Conservation (phyloP, 2,797 vertebrate species). For the Crocodylus rhombifer region DNA sequence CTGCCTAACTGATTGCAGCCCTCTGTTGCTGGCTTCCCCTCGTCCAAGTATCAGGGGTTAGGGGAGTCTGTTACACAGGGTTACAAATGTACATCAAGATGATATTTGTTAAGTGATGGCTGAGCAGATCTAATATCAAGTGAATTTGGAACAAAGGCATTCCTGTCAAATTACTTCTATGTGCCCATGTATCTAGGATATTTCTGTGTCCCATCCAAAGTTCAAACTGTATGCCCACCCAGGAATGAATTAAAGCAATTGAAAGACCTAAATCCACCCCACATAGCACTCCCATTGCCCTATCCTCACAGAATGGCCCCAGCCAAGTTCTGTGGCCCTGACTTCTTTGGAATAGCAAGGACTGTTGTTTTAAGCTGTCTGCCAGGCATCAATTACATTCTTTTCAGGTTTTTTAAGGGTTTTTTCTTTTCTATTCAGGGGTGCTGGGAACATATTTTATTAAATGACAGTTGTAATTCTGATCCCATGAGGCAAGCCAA, state of each 20-base stretch:
- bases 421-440: background rate
- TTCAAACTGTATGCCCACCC: fast-evolving
- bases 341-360: background rate
- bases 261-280: background rate
- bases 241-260: background rate
- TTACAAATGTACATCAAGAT: background rate
- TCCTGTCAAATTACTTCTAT: constrained; percentile 7
- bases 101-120: background rate
- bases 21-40: no score
- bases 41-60: no score
- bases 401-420: background rate
- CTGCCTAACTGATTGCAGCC: no score
- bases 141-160: background rate
- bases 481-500: background rate
- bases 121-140: constrained; percentile 6
- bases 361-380: background rate
- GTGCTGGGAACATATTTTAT: background rate
- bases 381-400: background rate
- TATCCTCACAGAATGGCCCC: background rate
- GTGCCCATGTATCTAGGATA: background rate
- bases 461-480: background rate
- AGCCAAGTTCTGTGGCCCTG: background rate
- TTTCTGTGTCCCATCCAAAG: background rate
- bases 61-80: background rate
- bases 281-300: background rate